A percentile compares a stretch with the other conserved stretches of the same genome.
phyloP scores from a whole-genome alignment of 1,140 invertebrate species.

The Zaprionus taronus region DNA sequence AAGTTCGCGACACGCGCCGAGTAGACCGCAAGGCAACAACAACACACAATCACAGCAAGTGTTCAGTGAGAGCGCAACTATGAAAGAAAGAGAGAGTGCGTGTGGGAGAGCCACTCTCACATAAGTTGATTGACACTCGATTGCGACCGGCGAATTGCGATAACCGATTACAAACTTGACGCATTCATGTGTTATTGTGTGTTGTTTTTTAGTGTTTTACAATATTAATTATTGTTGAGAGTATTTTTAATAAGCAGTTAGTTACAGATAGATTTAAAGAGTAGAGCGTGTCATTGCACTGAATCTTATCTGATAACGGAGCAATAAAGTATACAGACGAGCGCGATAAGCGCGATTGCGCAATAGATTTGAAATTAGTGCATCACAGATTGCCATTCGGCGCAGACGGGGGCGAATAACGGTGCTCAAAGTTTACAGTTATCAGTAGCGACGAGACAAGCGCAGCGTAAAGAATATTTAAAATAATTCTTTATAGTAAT shows the following conservation, averaged over 20 bases:
- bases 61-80: not conserved
- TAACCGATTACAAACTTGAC: constrained; percentile 62
- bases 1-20: constrained; percentile 46
- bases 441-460: constrained; percentile 48
- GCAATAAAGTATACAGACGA: constrained; percentile 30
- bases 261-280: constrained; percentile 16
- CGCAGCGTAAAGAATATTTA: constrained; percentile 21
- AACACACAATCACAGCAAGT: not conserved
- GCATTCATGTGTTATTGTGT: constrained; percentile 23
- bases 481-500: constrained; percentile 28
- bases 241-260: not conserved
- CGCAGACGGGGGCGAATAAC: constrained; percentile 31
- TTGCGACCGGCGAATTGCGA: constrained; percentile 47
- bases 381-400: constrained; percentile 13
- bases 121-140: constrained; percentile 42
- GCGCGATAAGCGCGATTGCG: constrained; percentile 67
- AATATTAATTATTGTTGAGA: constrained; percentile 33
- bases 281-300: constrained; percentile 24
- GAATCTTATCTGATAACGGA: constrained; percentile 53
- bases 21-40: constrained; percentile 23
- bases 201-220: constrained; percentile 7
- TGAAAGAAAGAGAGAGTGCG: constrained; percentile 2
- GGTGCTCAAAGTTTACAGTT: constrained; percentile 45
- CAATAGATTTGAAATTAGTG: constrained; percentile 50
- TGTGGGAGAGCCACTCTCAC: not conserved